phyloP scores from a whole-genome alignment of 2,888 invertebrate species.

The Cheilosia impressa region DNA sequence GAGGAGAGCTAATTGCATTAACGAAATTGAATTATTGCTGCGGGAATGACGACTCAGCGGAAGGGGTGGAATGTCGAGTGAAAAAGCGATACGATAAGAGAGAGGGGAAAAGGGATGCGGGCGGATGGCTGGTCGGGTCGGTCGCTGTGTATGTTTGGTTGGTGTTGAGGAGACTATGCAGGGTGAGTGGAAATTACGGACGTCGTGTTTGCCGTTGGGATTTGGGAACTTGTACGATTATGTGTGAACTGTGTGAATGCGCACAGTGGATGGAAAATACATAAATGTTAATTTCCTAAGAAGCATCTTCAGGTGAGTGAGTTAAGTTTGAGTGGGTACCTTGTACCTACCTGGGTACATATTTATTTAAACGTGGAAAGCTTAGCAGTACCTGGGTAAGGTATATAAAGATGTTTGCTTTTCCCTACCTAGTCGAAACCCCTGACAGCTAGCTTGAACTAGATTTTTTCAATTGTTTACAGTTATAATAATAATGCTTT shows the following conservation, averaged over 20 bases:
- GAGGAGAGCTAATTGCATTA: conserved; percentile 32
- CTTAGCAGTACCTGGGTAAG: no score
- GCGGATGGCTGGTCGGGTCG: neutral
- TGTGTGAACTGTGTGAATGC: no score
- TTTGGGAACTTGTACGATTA: conserved; percentile 1
- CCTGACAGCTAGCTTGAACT: no score
- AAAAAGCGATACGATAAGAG: neutral
- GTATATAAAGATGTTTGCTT: no score
- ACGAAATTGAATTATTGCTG: neutral
- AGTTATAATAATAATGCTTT: no score
- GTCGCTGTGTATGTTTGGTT: neutral
- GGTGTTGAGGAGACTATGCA: conserved; percentile 22
- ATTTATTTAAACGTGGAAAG: neutral
- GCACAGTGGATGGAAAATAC: neutral
- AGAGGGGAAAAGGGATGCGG: neutral
- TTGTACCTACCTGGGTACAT: neutral
- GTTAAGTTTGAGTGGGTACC: neutral
- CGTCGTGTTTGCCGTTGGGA: neutral
- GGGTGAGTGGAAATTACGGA: conserved; percentile 20
- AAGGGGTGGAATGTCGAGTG: neutral
- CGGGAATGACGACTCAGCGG: neutral
- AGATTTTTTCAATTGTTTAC: no score
- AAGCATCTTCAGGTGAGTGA: no score
- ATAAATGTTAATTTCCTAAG: neutral
- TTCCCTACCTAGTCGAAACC: no score